These are phyloP conservation scores for Holothuria glaberrima DNA, from an alignment of 35 echinoderm and acorn worm genomes.

Conservation along the genomic window DNA sequence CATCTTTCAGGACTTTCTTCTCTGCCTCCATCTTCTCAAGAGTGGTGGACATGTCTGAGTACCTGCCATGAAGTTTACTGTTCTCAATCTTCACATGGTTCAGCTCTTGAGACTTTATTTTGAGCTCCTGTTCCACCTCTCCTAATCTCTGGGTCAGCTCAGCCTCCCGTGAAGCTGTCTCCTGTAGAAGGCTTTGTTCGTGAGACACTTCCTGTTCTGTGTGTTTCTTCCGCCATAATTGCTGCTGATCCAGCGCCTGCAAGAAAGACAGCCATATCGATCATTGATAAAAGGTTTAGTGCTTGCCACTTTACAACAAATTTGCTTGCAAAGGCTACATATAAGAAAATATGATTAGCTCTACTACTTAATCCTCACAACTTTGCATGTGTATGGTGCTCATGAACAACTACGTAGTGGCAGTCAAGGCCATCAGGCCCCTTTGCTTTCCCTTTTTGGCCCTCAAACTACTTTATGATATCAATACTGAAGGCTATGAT, in stretches of 20 bases:
- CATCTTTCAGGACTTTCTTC: conserved; percentile 81
- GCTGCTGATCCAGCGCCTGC: conserved; percentile 85
- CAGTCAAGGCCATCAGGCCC: too few relatives aligned
- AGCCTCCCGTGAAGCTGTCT: conserved; percentile 83
- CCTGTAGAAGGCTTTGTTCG: conserved; percentile 89
- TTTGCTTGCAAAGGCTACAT: background rate
- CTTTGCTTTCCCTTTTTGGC: too few relatives aligned
- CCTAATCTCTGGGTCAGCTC: conserved; percentile 73
- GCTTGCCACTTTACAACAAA: background rate
- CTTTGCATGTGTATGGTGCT: too few relatives aligned
- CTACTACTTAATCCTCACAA: too few relatives aligned
- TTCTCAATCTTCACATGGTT: conserved; percentile 81
- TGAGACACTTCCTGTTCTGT: conserved; percentile 77
- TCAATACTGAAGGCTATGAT: too few relatives aligned
- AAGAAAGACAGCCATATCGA: background rate
- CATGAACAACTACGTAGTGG: too few relatives aligned
- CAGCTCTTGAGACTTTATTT: conserved; percentile 64
- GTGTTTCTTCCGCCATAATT: conserved; percentile 73
- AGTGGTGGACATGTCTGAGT: conserved; percentile 59
- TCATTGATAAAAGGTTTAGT: too few relatives aligned
- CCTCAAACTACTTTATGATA: too few relatives aligned
- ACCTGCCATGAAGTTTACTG: conserved; percentile 70
- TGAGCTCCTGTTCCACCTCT: conserved; percentile 82
- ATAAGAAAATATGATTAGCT: too few relatives aligned
- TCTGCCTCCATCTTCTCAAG: conserved; percentile 75